These are phyloP conservation scores for Decapterus maruadsi DNA, from an alignment of 2,797 vertebrate genomes.

Conservation along the genomic window DNA sequence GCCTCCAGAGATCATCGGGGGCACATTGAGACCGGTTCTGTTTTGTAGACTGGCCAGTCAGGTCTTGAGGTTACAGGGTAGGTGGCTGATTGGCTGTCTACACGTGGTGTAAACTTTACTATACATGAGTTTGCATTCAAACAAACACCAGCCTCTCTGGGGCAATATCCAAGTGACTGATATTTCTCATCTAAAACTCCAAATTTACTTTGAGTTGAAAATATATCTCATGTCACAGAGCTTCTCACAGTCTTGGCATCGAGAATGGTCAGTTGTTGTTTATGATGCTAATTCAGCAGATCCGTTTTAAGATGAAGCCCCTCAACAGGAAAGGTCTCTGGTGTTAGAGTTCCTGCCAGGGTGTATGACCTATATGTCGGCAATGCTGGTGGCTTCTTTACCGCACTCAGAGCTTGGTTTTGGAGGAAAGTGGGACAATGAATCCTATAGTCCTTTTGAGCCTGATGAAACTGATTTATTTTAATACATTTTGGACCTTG, in stretches of 20 bases:
- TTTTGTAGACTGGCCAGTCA: slow-evolving; percentile 56
- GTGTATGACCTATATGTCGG: background rate
- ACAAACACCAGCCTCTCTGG: background rate
- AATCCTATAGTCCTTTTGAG: background rate
- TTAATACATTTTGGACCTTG: too few species aligned
- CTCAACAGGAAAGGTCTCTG: background rate
- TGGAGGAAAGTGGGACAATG: background rate
- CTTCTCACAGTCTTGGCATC: background rate
- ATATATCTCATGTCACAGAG: background rate
- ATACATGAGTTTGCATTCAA: slow-evolving; percentile 15
- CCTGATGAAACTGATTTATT: background rate
- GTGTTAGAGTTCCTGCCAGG: background rate
- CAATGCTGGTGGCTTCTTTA: background rate
- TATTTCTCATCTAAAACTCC: background rate
- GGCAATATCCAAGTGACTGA: background rate
- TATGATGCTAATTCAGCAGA: background rate
- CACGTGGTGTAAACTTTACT: slow-evolving; percentile 21
- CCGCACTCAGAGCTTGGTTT: background rate
- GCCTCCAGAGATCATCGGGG: slow-evolving; percentile 46
- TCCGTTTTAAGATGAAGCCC: background rate
- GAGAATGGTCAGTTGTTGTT: background rate
- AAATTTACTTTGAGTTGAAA: background rate
- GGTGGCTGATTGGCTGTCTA: slow-evolving; percentile 35
- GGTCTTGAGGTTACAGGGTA: slow-evolving; percentile 55
- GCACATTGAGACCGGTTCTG: slow-evolving; percentile 37